Conservation (phyloP, 2,113 vertebrate genomes). For the Choloepus hoffmanni region DNA sequence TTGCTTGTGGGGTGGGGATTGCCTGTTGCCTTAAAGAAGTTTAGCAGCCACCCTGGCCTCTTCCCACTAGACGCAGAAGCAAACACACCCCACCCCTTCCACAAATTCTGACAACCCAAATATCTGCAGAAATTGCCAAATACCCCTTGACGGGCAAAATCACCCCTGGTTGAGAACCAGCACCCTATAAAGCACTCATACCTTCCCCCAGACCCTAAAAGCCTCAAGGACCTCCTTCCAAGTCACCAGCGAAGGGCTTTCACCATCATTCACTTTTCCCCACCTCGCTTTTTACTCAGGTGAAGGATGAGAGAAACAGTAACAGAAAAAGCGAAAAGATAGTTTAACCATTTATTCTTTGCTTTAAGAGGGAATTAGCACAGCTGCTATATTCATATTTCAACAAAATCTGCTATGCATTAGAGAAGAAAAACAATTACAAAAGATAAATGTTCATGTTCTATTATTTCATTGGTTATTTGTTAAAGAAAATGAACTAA, state of each 20-base stretch:
- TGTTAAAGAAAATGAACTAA: slow-evolving; percentile 68
- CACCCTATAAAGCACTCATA: not conserved
- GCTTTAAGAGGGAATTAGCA: slow-evolving; percentile 55
- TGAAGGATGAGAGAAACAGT: slow-evolving; percentile 16
- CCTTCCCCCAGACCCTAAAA: not conserved
- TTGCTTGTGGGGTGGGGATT: not conserved
- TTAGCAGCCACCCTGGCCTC: not conserved
- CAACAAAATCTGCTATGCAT: slow-evolving; percentile 57
- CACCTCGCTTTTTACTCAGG: not conserved
- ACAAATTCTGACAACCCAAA: not conserved
- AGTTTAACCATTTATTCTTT: slow-evolving; percentile 49
- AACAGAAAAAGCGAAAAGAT: slow-evolving; percentile 36
- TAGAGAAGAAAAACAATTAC: slow-evolving; percentile 67
- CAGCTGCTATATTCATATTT: slow-evolving; percentile 50
- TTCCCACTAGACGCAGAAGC: not conserved
- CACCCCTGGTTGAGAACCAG: not conserved
- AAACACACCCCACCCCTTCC: not conserved
- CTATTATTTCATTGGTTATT: slow-evolving; percentile 53
- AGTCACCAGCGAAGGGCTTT: not conserved
- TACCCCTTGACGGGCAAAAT: not conserved
- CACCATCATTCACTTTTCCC: slow-evolving; percentile 8
- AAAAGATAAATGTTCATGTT: slow-evolving; percentile 70
- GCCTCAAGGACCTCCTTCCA: not conserved
- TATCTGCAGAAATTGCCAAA: slow-evolving; percentile 1
- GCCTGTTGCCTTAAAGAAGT: not conserved